Conservation (phyloP, 2,113 vertebrate species). For the Isichthys henryi region DNA sequence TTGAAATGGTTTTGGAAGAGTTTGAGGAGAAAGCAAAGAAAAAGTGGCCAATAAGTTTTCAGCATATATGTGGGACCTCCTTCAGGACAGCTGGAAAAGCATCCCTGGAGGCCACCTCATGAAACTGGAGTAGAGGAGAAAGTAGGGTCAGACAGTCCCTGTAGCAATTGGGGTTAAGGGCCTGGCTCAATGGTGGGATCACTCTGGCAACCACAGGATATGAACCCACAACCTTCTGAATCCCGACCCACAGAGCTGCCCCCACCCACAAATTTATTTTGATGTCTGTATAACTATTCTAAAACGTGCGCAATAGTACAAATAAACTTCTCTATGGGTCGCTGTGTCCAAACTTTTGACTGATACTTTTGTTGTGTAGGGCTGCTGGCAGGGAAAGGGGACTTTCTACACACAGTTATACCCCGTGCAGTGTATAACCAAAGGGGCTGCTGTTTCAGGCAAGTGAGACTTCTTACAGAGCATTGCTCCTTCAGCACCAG, state of each 20-base stretch:
- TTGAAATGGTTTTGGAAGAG: not conserved
- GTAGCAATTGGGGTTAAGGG: not conserved
- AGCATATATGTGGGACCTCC: not conserved
- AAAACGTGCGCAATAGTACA: not conserved
- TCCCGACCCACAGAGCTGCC: not conserved
- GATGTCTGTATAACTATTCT: not conserved
- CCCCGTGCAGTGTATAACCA: not conserved
- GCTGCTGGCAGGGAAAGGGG: not conserved
- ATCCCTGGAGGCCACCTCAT: not conserved
- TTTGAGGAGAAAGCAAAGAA: not conserved
- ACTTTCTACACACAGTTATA: not conserved
- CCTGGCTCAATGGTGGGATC: not conserved
- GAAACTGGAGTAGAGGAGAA: not conserved
- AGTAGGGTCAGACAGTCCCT: not conserved
- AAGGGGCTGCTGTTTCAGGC: not conserved
- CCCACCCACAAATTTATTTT: not conserved
- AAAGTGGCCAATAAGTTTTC: not conserved
- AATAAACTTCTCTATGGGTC: not conserved
- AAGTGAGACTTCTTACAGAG: not conserved
- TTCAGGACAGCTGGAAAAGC: not conserved
- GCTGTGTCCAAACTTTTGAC: not conserved
- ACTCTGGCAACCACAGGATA: not conserved
- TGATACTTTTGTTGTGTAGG: not conserved
- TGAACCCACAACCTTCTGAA: not conserved
- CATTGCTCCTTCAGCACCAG: not conserved